Conservation (phyloP, 35 echinoderm and acorn worm genomes). For the Anneissia japonica region DNA sequence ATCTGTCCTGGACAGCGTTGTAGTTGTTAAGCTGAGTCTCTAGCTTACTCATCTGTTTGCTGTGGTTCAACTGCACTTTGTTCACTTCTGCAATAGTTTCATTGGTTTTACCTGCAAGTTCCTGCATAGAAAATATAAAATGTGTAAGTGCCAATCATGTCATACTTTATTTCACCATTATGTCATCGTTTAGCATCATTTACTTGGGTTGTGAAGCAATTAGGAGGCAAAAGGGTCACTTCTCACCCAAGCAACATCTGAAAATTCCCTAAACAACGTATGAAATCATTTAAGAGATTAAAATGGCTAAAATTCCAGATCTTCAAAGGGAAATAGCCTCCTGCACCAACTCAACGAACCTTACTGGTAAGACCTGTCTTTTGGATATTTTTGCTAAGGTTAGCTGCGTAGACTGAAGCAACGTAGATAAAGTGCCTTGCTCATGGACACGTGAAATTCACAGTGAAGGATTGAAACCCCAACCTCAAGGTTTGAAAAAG, state of each 20-base stretch:
- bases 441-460: too few species aligned
- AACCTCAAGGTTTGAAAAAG: too few species aligned
- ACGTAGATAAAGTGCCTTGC: too few species aligned
- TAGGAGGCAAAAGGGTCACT: neutral
- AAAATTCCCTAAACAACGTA: neutral
- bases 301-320: neutral
- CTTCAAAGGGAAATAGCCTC: too few species aligned
- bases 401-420: too few species aligned
- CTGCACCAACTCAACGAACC: too few species aligned
- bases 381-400: too few species aligned
- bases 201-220: neutral
- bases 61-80: constrained; percentile 54
- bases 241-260: too few species aligned
- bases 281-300: neutral
- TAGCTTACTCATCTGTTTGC: constrained; percentile 52
- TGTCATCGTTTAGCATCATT: neutral
- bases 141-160: neutral
- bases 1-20: constrained; percentile 65
- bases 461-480: too few species aligned
- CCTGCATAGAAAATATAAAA: constrained; percentile 23
- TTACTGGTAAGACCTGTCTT: too few species aligned
- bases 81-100: constrained; percentile 66
- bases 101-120: constrained; percentile 85
- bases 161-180: neutral
- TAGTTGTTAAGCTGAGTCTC: constrained; percentile 53